Base-by-base conservation (phyloP, 1,140 invertebrate species). In the Drosophila chauvacae region DNA sequence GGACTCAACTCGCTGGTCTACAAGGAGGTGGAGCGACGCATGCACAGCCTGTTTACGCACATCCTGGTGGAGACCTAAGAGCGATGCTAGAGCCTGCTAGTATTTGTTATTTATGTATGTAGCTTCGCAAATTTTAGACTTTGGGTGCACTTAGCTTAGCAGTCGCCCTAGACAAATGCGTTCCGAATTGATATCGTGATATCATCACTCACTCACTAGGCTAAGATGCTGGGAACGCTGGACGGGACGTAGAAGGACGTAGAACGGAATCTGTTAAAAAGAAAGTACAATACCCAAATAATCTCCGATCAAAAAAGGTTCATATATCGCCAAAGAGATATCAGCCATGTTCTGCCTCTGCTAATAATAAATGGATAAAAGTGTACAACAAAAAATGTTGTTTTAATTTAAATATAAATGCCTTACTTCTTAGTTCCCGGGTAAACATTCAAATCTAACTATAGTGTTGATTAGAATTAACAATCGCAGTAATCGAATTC, bases 1-100 rank as follows among this genome's bases (percentile, higher is more conserved):
- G 96, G 96, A 9, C 90, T 97, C 3, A 96, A 94, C 85, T 95
- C 94, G 42, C 92, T 97, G 7, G 94, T 94, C 20, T 97, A 96
- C 78, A 94, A 94, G 77, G 93, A 94, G 81, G 93, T 94, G 14
- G 93, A 94, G 44, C 93, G 93, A 23, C 93, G 94, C 39, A 91
- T 94, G 62, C 94, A 94, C 83, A 93, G 94, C 62, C 91, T 95
- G 20, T 95, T 95, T 75, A 95, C 94, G 71, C 94, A 94, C 92
- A 93, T 95, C 83, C 93, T 94, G 80, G 94, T 94, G 63, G 94
- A 94, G 58, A 91, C 87, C 14, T 92, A 13, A 65, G 42, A 11
- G 35, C 28, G 7, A 30, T n/a, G 23, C n/a, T n/a, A n/a, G 7
- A 30, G 30, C 10, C 37, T n/a, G 30, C 3, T 33, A 75, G 44